phyloP scores from a whole-genome alignment of 2,888 invertebrate genomes.

The Tetragonisca angustula region DNA sequence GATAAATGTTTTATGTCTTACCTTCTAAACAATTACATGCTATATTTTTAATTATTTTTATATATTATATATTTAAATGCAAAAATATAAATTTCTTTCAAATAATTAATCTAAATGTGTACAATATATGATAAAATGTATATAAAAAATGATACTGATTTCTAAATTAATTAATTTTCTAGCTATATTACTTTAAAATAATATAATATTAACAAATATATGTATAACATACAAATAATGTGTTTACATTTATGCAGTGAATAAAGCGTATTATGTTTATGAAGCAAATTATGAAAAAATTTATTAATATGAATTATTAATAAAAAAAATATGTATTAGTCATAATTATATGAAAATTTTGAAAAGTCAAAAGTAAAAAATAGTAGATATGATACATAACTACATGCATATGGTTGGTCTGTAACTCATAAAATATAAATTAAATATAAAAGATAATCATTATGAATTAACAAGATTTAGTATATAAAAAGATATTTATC shows the following conservation, averaged over 20 bases:
- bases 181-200: not conserved
- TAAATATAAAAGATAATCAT: slow-evolving; percentile 2
- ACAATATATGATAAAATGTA: not conserved
- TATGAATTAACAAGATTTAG: not conserved
- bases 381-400: not conserved
- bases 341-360: not conserved
- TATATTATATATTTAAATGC: slow-evolving; percentile 6
- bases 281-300: slow-evolving; percentile 22
- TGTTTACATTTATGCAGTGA: not conserved
- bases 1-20: slow-evolving; percentile 24
- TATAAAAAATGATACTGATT: not conserved
- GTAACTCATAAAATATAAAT: slow-evolving; percentile 10
- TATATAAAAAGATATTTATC: slow-evolving; percentile 7
- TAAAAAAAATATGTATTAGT: not conserved
- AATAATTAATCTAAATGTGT: slow-evolving; percentile 3
- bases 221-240: not conserved
- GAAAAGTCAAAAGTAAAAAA: slow-evolving; percentile 2
- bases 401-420: slow-evolving; percentile 33
- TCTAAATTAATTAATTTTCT: slow-evolving; percentile 1
- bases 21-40: slow-evolving; percentile 46
- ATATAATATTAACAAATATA: slow-evolving; percentile 4
- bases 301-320: not conserved
- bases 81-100: not conserved
- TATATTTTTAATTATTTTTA: slow-evolving; percentile 32
- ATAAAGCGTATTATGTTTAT: slow-evolving; percentile 16